Base-by-base conservation (phyloP, 2,113 vertebrate genomes). In the Onychostoma macrolepis region DNA sequence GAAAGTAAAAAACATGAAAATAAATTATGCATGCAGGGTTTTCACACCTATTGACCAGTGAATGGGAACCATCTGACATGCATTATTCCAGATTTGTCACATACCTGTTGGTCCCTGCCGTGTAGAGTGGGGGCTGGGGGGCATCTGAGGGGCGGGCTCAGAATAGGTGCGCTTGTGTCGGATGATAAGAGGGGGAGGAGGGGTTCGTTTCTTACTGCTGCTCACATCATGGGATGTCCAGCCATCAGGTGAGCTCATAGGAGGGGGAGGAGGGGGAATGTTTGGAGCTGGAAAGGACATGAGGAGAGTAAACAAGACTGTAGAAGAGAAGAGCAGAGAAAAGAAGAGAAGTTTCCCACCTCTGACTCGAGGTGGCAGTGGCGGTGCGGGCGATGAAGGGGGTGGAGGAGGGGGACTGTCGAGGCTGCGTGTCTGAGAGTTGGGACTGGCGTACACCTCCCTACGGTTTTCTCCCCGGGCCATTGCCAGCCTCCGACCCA, bases 101-200 rank as follows among this genome's bases (percentile, higher is more conserved):
- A 76, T 91, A 94, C 91, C 93, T 87, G 91, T 53, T 71, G 86
- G 48, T 38, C 50, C 82, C 24, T 67, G 88, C 28, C 24, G 83
- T 2, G 69, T 82, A 48, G 87, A 86, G 65, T 88, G 91, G 0
- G 93, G 92, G 58, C 93, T 93, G 85, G 90, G 89, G 0, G 85
- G 93, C 11, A 93, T 88, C 48, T 88, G 90, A 21, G 93, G 90
- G 0, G 67, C 65, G 1, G 93, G 93, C 85, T 95, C 94, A 0
- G 92, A 95, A 21, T 93, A 91, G 11, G 92, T 93, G 15, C 89
- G 86, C 87, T 94, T 95, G 90, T 95, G 93, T 17, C 93, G 92
- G 63, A 92, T 92, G 79, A 83, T 90, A 10, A 91, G 84, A 28
- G 92, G 87, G 11, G 90, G 90, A 75, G 91, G 91, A 50, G 91